Evolutionary conservation across 2,797 vertebrate genomes (phyloP).

Genomic region (Cyprinodon diabolis): DNA sequence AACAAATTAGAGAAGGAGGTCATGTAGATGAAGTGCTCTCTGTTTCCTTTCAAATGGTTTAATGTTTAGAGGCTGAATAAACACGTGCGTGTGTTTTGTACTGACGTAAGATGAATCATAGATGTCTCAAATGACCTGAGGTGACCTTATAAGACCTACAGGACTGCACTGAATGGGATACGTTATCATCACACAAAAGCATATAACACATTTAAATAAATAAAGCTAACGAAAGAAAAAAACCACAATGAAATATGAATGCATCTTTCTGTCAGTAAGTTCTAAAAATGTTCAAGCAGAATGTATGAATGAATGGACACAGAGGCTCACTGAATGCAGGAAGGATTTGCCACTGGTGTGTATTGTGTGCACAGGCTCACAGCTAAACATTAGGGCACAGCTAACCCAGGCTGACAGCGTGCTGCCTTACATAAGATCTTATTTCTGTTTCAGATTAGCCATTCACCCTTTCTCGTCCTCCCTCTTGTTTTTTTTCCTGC

Average conservation of each 20-base stretch:
- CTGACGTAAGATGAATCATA: slow-evolving; percentile 30
- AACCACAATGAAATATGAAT: neutral
- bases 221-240: neutral
- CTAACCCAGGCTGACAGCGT: slow-evolving; percentile 65
- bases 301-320: slow-evolving; percentile 47
- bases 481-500: slow-evolving; percentile 27
- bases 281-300: slow-evolving; percentile 15
- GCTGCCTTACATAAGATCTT: slow-evolving; percentile 77
- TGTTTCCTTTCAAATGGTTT: neutral
- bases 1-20: neutral
- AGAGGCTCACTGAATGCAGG: slow-evolving; percentile 43
- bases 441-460: slow-evolving; percentile 81
- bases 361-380: slow-evolving; percentile 25
- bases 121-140: slow-evolving; percentile 21
- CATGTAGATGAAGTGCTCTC: neutral
- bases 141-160: slow-evolving; percentile 16
- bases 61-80: neutral
- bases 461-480: slow-evolving; percentile 52
- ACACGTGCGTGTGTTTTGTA: slow-evolving; percentile 14
- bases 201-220: neutral
- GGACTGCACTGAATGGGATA: neutral
- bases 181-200: neutral
- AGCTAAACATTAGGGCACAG: slow-evolving; percentile 58
- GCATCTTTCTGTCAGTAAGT: slow-evolving; percentile 18
- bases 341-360: slow-evolving; percentile 47